Percentiles rank a stretch among this genome's conserved stretches.
Evolutionary conservation across 2,888 invertebrate genomes (phyloP).

Genomic region (Phorcus lineatus): DNA sequence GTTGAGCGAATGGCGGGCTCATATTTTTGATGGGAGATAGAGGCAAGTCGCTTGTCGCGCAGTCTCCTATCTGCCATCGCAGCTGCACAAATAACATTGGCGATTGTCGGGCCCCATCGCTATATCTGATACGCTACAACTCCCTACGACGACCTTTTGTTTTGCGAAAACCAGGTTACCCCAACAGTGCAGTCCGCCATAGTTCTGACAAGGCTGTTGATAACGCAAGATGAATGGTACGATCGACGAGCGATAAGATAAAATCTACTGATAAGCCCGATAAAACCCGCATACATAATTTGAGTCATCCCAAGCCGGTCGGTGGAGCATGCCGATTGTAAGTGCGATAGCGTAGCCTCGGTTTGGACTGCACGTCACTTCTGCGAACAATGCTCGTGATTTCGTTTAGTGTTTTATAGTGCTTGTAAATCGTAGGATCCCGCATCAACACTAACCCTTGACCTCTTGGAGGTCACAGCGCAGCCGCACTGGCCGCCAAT

Average conservation of each 20-base stretch:
- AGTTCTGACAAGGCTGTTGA: constrained; percentile 14
- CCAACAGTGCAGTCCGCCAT: not conserved
- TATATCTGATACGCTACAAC: constrained; percentile 1
- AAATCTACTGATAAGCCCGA: constrained; percentile 33
- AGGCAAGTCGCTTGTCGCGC: constrained; percentile 16
- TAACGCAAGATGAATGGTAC: constrained; percentile 33
- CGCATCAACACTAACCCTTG: constrained; percentile 4
- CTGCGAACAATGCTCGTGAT: constrained; percentile 23
- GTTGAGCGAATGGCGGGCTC: constrained; percentile 18
- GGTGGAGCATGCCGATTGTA: constrained; percentile 32
- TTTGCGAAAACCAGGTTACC: constrained; percentile 22
- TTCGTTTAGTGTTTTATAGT: constrained; percentile 9
- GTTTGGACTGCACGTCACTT: constrained; percentile 19
- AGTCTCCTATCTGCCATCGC: constrained; percentile 11
- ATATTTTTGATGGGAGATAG: constrained; percentile 14
- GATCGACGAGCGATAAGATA: constrained; percentile 38
- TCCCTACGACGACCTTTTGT: constrained; percentile 22
- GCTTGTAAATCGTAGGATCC: constrained; percentile 10
- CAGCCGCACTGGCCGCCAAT: constrained; percentile 49
- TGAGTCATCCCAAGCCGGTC: constrained; percentile 33
- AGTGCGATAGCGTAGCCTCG: constrained; percentile 21
- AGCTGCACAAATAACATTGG: constrained; percentile 25
- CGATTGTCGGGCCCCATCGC: constrained; percentile 20
- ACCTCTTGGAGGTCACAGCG: constrained; percentile 49
- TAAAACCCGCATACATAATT: constrained; percentile 40